Evolutionary conservation across 2,113 vertebrate species (phyloP), one percentile per base, ranked within the genome.

Genomic region (Carassius gibelio): DNA sequence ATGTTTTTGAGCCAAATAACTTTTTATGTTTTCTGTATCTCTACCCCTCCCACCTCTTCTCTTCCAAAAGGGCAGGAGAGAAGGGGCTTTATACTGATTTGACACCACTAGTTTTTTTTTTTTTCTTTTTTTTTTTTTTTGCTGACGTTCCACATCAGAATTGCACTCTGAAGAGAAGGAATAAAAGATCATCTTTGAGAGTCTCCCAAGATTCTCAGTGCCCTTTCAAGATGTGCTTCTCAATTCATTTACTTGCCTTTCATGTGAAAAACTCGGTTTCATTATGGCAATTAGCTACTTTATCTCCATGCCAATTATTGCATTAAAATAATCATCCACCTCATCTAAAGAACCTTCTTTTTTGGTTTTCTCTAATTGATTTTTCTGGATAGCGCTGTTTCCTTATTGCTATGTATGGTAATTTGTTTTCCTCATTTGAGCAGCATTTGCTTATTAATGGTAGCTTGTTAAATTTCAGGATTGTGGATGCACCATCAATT

Each of bases 221-320:
- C 34, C 69, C 66, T 89, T 93, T 93, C 62, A 93, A 91, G 84
- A 87, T 77, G 66, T 30, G 89, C 85, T 90, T 93, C 91, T 90
- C 84, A 15, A 88, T 90, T 90, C 88, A 92, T 92, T 95, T 94
- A 92, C 88, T 88, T 75, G 80, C 71, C 87, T 94, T 93, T 93
- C 89, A 93, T 91, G 92, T 91, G 34, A 86, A 90, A 90, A 88
- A 90, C 92, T 85, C 87, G 87, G 87, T 89, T 93, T 94, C 91
- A 91, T 93, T 92, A 89, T 84, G 81, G 87, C 94, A 94, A 94
- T 94, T 94, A 94, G 91, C 90, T 74, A 50, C 52, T 82, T 77
- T 83, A 84, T 87, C 89, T 92, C 91, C 69, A 72, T 17, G 84
- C 88, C 92, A 89, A 91, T 94, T 93, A 93, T 86, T 89, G 87